These are phyloP conservation scores for Apistogramma diplotaenia DNA, from an alignment of 2,113 vertebrate species.

Conservation along the genomic window DNA sequence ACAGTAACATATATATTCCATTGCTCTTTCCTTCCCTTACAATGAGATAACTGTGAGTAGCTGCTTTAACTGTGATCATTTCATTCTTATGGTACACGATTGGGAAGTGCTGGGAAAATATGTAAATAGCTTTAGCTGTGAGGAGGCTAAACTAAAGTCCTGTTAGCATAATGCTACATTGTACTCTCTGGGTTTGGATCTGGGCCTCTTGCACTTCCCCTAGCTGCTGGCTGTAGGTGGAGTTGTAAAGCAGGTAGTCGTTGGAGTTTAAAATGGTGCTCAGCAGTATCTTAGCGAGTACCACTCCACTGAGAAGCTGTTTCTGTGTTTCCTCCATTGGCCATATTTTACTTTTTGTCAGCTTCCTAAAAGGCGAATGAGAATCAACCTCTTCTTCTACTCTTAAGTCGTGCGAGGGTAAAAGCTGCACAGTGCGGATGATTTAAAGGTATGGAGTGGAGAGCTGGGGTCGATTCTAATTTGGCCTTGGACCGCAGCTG, in stretches of 20 bases:
- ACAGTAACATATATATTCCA: neutral
- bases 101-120: neutral
- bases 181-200: neutral
- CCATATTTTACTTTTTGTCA: neutral
- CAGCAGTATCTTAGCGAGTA: neutral
- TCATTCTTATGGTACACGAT: neutral
- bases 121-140: neutral
- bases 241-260: neutral
- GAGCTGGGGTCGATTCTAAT: slow-evolving; percentile 68
- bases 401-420: neutral
- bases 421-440: slow-evolving; percentile 8
- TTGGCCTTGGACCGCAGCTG: slow-evolving; percentile 48
- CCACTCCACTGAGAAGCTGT: neutral
- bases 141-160: neutral
- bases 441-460: slow-evolving; percentile 32
- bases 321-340: neutral
- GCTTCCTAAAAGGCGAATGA: neutral
- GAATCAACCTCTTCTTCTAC: neutral
- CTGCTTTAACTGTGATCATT: neutral
- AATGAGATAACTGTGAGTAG: neutral
- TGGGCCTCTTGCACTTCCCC: neutral
- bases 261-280: neutral
- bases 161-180: neutral
- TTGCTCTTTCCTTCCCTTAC: neutral
- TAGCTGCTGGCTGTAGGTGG: neutral